phyloP scores from a whole-genome alignment of 1,140 invertebrate species.

The Eriosoma lanigerum region DNA sequence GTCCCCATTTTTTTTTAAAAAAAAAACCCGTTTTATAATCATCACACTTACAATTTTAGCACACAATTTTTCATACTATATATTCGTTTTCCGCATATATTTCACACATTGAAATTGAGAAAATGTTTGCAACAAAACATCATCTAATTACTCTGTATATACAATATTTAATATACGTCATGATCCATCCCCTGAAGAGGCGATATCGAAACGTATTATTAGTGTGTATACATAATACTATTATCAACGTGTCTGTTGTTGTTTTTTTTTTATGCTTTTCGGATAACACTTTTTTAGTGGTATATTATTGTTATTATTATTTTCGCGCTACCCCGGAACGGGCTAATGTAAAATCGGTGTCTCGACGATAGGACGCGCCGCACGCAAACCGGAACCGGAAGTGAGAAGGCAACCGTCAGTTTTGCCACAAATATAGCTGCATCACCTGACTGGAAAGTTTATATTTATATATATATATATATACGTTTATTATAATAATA shows the following conservation, averaged over 20 bases:
- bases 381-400: constrained; percentile 50
- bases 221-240: background rate
- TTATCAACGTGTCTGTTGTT: background rate
- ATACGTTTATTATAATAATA: background rate
- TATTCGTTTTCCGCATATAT: too few species aligned
- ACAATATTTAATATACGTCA: too few species aligned
- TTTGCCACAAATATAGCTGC: background rate
- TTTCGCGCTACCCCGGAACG: constrained; percentile 23
- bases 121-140: too few species aligned
- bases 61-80: too few species aligned
- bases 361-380: constrained; percentile 5
- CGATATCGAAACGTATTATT: background rate
- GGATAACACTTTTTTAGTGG: too few species aligned
- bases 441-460: constrained; percentile 37
- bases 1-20: too few species aligned
- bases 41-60: too few species aligned
- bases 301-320: too few species aligned
- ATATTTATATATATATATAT: too few species aligned
- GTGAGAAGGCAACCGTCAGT: constrained; percentile 33
- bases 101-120: too few species aligned
- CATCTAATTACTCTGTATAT: too few species aligned
- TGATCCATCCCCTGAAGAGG: background rate
- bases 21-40: too few species aligned
- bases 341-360: constrained; percentile 51
- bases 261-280: background rate